Conservation (phyloP, 2,113 vertebrate genomes). For the Calyptomena viridis region DNA sequence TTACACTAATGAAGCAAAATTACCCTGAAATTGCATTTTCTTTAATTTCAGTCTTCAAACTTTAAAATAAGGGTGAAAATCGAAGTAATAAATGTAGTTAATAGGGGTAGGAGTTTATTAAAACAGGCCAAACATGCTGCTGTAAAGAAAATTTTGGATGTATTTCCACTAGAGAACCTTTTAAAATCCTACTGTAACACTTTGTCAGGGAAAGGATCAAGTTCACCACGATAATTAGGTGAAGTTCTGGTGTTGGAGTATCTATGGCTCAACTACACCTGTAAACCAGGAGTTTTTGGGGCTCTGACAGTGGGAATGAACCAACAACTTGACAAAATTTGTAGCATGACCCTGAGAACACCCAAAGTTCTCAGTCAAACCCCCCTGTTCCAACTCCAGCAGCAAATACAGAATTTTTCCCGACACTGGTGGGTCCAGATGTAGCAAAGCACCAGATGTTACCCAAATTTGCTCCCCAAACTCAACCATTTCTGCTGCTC, state of each 20-base stretch:
- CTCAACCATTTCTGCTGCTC: background rate
- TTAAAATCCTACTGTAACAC: background rate
- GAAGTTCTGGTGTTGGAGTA: background rate
- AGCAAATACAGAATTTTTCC: background rate
- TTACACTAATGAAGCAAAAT: slow-evolving; percentile 53
- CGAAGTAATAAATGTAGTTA: slow-evolving; percentile 29
- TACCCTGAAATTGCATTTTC: slow-evolving; percentile 43
- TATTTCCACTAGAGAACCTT: background rate
- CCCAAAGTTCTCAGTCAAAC: background rate
- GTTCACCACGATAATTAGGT: background rate
- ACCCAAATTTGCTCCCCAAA: background rate
- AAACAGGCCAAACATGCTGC: background rate
- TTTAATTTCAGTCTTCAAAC: background rate
- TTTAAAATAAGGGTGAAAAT: slow-evolving; percentile 25
- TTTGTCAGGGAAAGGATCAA: background rate
- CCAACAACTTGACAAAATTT: too few species aligned
- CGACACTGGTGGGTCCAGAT: accelerated
- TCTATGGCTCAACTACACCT: background rate
- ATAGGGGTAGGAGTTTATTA: background rate
- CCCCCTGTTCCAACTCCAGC: background rate
- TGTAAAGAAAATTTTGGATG: background rate
- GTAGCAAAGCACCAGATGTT: background rate
- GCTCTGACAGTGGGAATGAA: background rate
- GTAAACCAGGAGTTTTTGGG: background rate
- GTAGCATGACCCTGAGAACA: too few species aligned